These are phyloP conservation scores for Pterostichus madidus DNA, from an alignment of 2,888 invertebrate genomes.

Conservation along the genomic window DNA sequence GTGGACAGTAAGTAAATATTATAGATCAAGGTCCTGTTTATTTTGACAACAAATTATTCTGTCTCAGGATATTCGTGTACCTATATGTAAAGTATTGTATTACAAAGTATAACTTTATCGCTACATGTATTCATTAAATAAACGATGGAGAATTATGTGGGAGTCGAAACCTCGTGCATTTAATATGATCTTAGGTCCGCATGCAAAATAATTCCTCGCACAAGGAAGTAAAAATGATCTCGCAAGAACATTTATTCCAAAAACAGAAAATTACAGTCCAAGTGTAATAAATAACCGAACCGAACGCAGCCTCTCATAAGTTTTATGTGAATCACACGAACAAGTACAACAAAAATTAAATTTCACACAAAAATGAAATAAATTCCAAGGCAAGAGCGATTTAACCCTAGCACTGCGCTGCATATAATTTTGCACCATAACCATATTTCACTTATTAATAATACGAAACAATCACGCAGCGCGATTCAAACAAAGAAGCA, in stretches of 20 bases:
- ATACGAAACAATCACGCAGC: slow-evolving; percentile 5
- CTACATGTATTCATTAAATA: not conserved
- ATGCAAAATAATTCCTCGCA: no score
- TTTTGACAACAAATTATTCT: no score
- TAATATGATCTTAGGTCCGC: not conserved
- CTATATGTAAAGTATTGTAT: no score
- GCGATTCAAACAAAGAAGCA: slow-evolving; percentile 3
- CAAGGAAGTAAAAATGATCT: no score
- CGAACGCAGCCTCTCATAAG: not conserved
- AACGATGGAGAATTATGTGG: slow-evolving; percentile 18
- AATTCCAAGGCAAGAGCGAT: slow-evolving; percentile 26
- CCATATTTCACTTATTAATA: slow-evolving; percentile 42
- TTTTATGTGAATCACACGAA: no score
- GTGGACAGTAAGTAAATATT: no score
- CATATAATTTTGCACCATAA: slow-evolving; percentile 48
- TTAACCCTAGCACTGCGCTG: not conserved
- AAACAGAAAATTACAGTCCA: slow-evolving; percentile 24
- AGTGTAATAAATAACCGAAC: slow-evolving; percentile 7
- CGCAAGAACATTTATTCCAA: no score
- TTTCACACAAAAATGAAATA: slow-evolving; percentile 43
- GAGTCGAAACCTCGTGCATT: not conserved
- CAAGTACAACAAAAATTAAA: not conserved
- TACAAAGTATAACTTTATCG: not conserved
- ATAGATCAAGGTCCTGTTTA: no score
- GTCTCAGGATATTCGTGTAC: no score